These are phyloP conservation scores for Dendrolimus punctatus DNA, from an alignment of 1,140 invertebrate species.

Conservation along the genomic window DNA sequence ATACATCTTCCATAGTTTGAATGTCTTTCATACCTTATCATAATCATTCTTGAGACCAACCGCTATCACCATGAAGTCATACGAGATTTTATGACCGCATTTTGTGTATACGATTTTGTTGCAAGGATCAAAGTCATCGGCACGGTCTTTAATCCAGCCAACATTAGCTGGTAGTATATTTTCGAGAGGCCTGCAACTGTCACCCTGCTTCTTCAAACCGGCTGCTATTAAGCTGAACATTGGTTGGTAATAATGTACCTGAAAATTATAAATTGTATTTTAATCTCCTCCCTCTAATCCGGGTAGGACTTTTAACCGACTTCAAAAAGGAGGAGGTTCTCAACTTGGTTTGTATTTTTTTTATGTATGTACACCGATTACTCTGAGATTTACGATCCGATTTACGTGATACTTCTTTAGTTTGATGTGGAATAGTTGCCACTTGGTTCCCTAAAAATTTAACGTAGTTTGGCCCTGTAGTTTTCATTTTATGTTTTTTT, in stretches of 20 bases:
- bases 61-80: slow-evolving; percentile 87
- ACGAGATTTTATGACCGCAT: slow-evolving; percentile 80
- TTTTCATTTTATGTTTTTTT: too few species aligned
- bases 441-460: too few species aligned
- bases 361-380: too few species aligned
- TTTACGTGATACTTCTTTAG: too few species aligned
- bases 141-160: slow-evolving; percentile 85
- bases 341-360: too few species aligned
- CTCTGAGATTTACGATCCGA: too few species aligned
- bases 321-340: too few species aligned
- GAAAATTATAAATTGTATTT: background rate
- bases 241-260: slow-evolving; percentile 97
- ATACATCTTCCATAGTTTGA: background rate
- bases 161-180: slow-evolving; percentile 82
- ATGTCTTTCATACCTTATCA: slow-evolving; percentile 76
- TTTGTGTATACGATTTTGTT: slow-evolving; percentile 79
- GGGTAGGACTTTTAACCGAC: too few species aligned
- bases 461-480: too few species aligned
- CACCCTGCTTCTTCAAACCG: slow-evolving; percentile 81
- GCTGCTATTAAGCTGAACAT: slow-evolving; percentile 93
- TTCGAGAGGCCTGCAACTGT: slow-evolving; percentile 75
- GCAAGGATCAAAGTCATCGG: slow-evolving; percentile 81
- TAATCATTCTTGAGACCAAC: slow-evolving; percentile 88
- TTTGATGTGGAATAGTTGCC: too few species aligned
- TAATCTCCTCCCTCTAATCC: too few species aligned